Evolutionary conservation across 2,113 vertebrate genomes (phyloP).

Genomic region (Aix galericulata): DNA sequence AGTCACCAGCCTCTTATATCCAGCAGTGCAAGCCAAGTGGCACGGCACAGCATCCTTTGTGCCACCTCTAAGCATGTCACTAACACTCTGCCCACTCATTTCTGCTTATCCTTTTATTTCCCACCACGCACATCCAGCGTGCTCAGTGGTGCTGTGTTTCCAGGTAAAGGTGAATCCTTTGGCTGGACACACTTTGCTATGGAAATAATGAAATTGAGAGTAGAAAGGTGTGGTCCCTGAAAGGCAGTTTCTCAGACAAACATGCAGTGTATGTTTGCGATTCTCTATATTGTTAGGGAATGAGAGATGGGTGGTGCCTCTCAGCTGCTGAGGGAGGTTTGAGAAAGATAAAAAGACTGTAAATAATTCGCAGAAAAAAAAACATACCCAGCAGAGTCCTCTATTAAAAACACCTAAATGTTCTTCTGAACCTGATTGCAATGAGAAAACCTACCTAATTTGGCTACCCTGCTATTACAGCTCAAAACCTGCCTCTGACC

Average conservation of each 20-base stretch:
- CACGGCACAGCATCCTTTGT: fast-evolving
- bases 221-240: background rate
- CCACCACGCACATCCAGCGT: background rate
- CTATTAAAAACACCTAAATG: background rate
- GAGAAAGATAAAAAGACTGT: background rate
- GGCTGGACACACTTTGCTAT: background rate
- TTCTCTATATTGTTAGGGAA: background rate
- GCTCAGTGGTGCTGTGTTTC: background rate
- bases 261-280: background rate
- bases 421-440: background rate
- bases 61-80: too few species aligned
- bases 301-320: background rate
- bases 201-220: too few species aligned
- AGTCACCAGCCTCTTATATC: fast-evolving
- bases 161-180: background rate
- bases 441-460: background rate
- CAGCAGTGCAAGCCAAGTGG: fast-evolving
- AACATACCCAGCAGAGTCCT: background rate
- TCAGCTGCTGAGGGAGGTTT: background rate
- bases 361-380: background rate
- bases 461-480: fast-evolving
- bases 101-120: background rate
- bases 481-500: background rate
- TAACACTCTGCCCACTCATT: background rate
- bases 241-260: background rate